These are phyloP conservation scores for Cantharis rufa DNA, from an alignment of 2,888 invertebrate genomes.

Conservation along the genomic window DNA sequence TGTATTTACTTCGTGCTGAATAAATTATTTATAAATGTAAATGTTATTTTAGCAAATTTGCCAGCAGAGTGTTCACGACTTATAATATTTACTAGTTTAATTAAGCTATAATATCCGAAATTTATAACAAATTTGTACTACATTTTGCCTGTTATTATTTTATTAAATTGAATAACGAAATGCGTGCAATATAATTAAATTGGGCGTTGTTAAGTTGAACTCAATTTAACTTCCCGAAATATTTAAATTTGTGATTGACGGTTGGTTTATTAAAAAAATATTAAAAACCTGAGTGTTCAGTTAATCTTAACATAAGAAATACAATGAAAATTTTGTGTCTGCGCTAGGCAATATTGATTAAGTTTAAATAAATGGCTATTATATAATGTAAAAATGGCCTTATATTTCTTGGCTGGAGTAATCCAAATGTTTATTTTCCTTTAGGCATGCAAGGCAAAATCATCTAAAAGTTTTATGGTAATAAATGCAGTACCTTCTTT, in stretches of 20 bases:
- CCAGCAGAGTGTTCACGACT: background rate
- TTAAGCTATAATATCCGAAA: background rate
- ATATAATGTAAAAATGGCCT: background rate
- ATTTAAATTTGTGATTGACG: background rate
- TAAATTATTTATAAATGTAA: background rate
- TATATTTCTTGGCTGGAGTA: background rate
- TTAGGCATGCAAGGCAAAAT: background rate
- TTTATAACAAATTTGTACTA: background rate
- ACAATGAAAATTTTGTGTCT: background rate
- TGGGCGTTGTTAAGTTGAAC: background rate
- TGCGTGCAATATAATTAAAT: background rate
- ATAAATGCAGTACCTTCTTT: background rate
- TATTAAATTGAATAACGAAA: background rate
- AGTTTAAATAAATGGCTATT: background rate
- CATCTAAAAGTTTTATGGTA: background rate
- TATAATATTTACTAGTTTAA: background rate
- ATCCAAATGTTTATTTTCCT: background rate
- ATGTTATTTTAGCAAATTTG: background rate
- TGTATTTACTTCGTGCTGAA: background rate
- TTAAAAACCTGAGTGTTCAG: too few species aligned
- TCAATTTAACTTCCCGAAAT: background rate
- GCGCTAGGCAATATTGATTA: background rate
- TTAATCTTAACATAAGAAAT: background rate
- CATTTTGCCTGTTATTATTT: background rate
- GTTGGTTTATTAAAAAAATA: background rate